Conservation (phyloP, 2,888 invertebrate species). For the Rutpela maculata region DNA sequence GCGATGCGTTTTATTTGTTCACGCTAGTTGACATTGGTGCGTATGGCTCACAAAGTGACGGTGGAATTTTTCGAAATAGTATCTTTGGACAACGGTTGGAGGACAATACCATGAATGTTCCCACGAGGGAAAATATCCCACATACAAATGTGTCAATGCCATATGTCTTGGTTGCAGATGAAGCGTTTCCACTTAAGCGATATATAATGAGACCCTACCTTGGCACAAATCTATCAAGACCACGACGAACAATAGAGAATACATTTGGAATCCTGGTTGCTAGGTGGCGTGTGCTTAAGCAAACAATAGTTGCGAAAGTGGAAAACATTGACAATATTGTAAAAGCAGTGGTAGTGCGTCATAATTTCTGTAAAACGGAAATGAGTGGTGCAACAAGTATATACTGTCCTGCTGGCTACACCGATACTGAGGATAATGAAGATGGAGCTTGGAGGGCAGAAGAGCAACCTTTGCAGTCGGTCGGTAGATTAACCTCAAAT, state of each 20-base stretch:
- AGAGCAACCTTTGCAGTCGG: no score
- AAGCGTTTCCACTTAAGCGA: conserved; percentile 54
- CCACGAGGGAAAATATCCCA: not conserved
- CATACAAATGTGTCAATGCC: conserved; percentile 40
- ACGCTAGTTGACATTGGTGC: conserved; percentile 24
- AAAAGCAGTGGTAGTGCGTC: conserved; percentile 51
- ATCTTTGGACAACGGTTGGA: conserved; percentile 1
- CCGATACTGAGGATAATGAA: no score
- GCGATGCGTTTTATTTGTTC: conserved; percentile 24
- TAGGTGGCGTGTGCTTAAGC: conserved; percentile 56
- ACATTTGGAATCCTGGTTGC: conserved; percentile 59
- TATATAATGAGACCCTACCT: conserved; percentile 60
- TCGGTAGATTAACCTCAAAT: no score
- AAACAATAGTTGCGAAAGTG: conserved; percentile 53
- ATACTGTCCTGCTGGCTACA: no score
- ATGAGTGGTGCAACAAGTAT: not conserved
- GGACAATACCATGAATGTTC: not conserved
- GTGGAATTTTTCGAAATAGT: not conserved
- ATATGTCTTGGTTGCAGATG: conserved; percentile 56
- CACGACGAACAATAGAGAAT: conserved; percentile 58
- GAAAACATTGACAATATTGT: conserved; percentile 59
- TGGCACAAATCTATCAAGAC: conserved; percentile 51
- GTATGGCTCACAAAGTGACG: conserved; percentile 17
- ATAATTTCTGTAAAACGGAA: conserved; percentile 13
- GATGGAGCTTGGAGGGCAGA: no score